phyloP scores from a whole-genome alignment of 1,140 invertebrate genomes.

The Calephelis virginiensis region DNA sequence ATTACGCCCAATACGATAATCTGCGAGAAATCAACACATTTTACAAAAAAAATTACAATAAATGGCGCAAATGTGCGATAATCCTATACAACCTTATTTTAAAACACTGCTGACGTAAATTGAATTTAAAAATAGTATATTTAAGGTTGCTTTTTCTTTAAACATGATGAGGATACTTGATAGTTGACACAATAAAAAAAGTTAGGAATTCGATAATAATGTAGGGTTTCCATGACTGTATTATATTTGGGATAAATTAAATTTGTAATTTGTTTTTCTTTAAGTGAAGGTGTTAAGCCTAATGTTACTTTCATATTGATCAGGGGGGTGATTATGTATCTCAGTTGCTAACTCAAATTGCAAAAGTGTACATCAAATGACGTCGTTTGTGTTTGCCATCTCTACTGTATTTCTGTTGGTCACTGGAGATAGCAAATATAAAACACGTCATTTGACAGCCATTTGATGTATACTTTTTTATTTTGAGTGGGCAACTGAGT shows the following conservation, averaged over 20 bases:
- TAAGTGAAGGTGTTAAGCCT: too few relatives aligned
- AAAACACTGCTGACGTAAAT: neutral
- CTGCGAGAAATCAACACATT: constrained; percentile 26
- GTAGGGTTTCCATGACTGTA: neutral
- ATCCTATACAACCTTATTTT: constrained; percentile 21
- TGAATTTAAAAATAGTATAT: neutral
- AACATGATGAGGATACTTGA: constrained; percentile 2
- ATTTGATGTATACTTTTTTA: too few relatives aligned
- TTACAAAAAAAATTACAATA: constrained; percentile 24
- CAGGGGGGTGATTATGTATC: too few relatives aligned
- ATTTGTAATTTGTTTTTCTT: neutral
- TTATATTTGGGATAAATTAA: neutral
- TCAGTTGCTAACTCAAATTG: too few relatives aligned
- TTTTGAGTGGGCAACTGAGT: too few relatives aligned
- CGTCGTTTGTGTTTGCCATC: too few relatives aligned
- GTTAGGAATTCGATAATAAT: neutral
- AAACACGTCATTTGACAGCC: too few relatives aligned
- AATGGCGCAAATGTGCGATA: constrained; percentile 28
- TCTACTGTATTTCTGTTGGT: too few relatives aligned
- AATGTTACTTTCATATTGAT: too few relatives aligned
- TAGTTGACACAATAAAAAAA: constrained; percentile 17
- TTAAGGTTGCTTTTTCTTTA: constrained; percentile 16
- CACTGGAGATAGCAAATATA: too few relatives aligned
- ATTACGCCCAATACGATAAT: constrained; percentile 35
- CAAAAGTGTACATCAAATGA: too few relatives aligned